Base-by-base conservation (phyloP, 2,797 vertebrate genomes). In the Serranus cabrilla region DNA sequence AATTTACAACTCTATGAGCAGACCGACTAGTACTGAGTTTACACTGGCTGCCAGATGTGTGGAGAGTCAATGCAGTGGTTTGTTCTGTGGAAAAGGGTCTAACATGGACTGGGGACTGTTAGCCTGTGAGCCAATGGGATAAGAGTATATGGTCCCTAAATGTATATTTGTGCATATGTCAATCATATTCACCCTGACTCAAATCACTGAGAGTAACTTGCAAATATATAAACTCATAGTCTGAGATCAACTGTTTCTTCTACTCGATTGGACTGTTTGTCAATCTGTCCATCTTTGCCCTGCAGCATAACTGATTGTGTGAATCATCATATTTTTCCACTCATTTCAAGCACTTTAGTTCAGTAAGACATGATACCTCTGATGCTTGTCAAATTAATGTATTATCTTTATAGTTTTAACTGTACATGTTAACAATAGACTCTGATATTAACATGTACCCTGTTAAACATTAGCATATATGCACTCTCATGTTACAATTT, bases 1-100 rank as follows among this genome's bases (percentile, higher is more conserved):
- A 51, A 80, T 83, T 58, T 55, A 70, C 60, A 47, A 55, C 40
- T 39, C 37, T 34, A 37, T 57, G 50, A 66, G 23, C 8, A 20
- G 34, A 16, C 50, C 18, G 66, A 17, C 40, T 21, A 16, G 8
- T n/a, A 23, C 62, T 47, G 25, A 4, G 45, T 62, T 61, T 20
- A 64, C 40, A 3, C 40, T 17, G 11, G 23, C 12, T 54, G 23
- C 47, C 20, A 63, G 31, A 82, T 70, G 20, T 55, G 34, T 55
- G n/a, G n/a, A 43, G 2, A 51, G 9, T 57, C 27, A 40, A 2
- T 54, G n/a, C 18, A 37, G 16, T 4, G 16, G n/a, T 7, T 3
- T 39, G 20, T 46, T 16, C 13, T 45, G 5, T 39, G 40, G 39
- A 72, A 31, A 50, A 6, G 31, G 16, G 25, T 51, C 37, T 7